Base-by-base conservation (phyloP, 2,113 vertebrate species). In the Mesembrinibis cayennensis region DNA sequence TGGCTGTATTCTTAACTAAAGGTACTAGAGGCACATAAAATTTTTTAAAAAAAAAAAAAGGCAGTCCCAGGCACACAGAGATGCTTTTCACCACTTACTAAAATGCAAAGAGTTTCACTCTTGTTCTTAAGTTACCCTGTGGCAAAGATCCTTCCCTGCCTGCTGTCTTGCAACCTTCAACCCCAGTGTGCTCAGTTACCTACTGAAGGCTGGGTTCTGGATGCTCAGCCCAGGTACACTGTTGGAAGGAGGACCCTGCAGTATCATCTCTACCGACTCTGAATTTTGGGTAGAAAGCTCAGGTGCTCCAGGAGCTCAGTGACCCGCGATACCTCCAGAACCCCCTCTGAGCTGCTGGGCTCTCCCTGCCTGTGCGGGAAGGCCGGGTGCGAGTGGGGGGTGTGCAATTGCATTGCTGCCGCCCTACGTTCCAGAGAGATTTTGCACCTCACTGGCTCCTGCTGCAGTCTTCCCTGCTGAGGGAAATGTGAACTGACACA, bases 371-470 rank as follows among this genome's bases (percentile, higher is more conserved):
- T 22, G 16, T 47, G 55, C 11, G 2, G 52, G 52, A 45, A 67
- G 76, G n/a, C 36, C 6, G 17, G 52, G 40, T 29, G 2, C 0
- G 1, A 36, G 82, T 8, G 7, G 22, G 34, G 67, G 65, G 13
- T 63, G 71, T 52, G 65, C 52, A 11, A 5, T 29, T 56, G 34
- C 62, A 27, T 53, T 56, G 92, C 94, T 92, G 89, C 89, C 0
- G 0, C 76, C 30, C 29, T 34, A 34, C 38, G 36, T 96, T 97
- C 94, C 92, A 69, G 82, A 58, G 82, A 42, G 94, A 97, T 96
- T 97, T 97, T 53, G 59, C 90, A 93, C 95, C 82, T 95, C 92
- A 81, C 76, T 92, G 95, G 36, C 52, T 94, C 56, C 58, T 63
- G 86, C 77, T 92, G 86, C 92, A 89, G 85, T 36, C 55, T 78